phyloP scores from a whole-genome alignment of 2,888 invertebrate species.

The Eupithecia dodoneata region DNA sequence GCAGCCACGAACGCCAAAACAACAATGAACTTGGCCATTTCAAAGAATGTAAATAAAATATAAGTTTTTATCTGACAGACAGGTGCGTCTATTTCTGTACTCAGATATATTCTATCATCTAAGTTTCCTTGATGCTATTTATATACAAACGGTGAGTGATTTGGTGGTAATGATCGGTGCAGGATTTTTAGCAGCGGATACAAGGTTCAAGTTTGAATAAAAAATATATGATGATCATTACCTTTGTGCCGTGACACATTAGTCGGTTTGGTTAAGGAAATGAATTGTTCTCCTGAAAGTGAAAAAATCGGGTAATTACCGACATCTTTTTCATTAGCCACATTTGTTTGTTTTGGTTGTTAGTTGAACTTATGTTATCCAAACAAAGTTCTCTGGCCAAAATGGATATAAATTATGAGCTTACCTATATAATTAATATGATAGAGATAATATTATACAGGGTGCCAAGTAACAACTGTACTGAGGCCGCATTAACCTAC shows the following conservation, averaged over 20 bases:
- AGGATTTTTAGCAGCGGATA: constrained; percentile 12
- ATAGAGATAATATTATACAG: too few species aligned
- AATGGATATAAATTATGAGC: background rate
- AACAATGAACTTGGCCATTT: constrained; percentile 26
- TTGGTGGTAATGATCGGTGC: constrained; percentile 7
- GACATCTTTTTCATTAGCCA: background rate
- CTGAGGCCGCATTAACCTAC: too few species aligned
- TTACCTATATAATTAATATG: background rate
- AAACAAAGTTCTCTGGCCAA: background rate
- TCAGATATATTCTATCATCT: constrained; percentile 9
- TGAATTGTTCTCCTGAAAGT: background rate
- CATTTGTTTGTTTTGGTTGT: background rate
- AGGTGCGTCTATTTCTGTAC: constrained; percentile 18
- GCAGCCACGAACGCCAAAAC: constrained; percentile 32
- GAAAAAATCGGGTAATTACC: constrained; percentile 6
- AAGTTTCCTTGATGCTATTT: constrained; percentile 19
- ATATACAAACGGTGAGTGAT: constrained; percentile 16
- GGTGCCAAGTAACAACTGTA: background rate
- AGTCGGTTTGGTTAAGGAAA: constrained; percentile 5
- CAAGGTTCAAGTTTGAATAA: constrained; percentile 9
- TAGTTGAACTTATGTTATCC: background rate
- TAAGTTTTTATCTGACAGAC: background rate
- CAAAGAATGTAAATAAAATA: background rate
- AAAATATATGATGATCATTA: constrained; percentile 6
- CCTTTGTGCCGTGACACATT: constrained; percentile 11